phyloP scores from a whole-genome alignment of 1,140 invertebrate genomes.

The Onthophagus taurus region DNA sequence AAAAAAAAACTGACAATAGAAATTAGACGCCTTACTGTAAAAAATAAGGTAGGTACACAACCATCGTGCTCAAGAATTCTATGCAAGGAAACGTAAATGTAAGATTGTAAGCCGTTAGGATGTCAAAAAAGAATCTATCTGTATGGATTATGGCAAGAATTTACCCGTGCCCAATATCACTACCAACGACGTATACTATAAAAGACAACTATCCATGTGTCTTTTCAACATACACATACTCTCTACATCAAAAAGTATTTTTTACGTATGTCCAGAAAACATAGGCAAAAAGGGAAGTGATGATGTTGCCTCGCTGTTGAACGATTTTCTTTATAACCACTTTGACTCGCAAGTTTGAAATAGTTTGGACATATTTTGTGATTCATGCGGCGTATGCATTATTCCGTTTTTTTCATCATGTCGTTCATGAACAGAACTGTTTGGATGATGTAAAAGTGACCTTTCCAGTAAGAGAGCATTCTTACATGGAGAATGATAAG shows the following conservation, averaged over 20 bases:
- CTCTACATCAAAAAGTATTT: neutral
- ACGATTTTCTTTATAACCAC: neutral
- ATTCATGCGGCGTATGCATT: neutral
- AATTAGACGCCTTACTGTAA: neutral
- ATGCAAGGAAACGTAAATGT: neutral
- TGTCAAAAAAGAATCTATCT: slow-evolving; percentile 16
- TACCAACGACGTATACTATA: slow-evolving; percentile 19
- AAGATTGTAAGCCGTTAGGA: slow-evolving; percentile 2
- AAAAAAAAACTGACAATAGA: slow-evolving; percentile 8
- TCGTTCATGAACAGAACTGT: slow-evolving; percentile 6
- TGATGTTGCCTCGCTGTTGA: slow-evolving; percentile 7
- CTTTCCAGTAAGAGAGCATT: slow-evolving; percentile 19
- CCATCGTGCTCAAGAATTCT: slow-evolving; percentile 14
- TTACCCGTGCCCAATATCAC: slow-evolving; percentile 30
- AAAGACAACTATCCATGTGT: neutral
- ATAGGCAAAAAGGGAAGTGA: slow-evolving; percentile 3
- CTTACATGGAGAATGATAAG: slow-evolving; percentile 25
- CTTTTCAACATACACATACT: slow-evolving; percentile 3
- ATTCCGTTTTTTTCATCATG: neutral
- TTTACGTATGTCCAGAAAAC: slow-evolving; percentile 1
- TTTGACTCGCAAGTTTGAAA: neutral
- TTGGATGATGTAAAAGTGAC: slow-evolving; percentile 17
- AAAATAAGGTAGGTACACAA: slow-evolving; percentile 11
- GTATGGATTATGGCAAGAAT: slow-evolving; percentile 33
- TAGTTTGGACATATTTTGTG: slow-evolving; percentile 12